Evolutionary conservation across 1,140 invertebrate genomes (phyloP), one percentile per base, ranked within the genome.

Genomic region (Bombus haemorrhoidalis): DNA sequence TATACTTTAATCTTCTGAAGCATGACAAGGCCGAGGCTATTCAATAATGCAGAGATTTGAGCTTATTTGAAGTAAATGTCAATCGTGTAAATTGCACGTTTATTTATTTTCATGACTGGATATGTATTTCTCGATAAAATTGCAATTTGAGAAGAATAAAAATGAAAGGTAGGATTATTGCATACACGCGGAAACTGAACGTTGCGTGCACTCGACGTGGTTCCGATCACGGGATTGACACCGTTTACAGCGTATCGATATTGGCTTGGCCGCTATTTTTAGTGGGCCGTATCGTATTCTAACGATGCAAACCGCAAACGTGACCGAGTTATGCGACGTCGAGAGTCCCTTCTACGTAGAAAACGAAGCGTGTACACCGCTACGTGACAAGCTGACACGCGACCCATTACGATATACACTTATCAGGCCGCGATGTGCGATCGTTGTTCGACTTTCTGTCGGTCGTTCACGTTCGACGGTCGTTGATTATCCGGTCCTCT

Each of bases 291-390:
- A 83, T 82, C 87, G 87, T 87, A 81, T 90, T 89, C 89, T 90
- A 90, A 90, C 85, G 87, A 87, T 87, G 87, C 87, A 87, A 89
- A 90, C 89, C 87, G 86, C 89, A 89, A 90, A 90, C 85, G 85
- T 88, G 89, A 90, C 89, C 89, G 89, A 90, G 89, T 90, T 89
- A 90, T 86, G 85, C 87, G 87, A 90, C 68, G 66, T 13, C 15
- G 57, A 47, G 28, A 34, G 37, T 37, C 75, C 43, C 64, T 69
- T 78, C 37, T 53, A 71, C 43, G 47, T 53, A 43, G 69, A 85
- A 62, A 41, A 47, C 71, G 62, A 69, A 53, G 34, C 75, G 43
- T 39, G 62, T n/a, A 57, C 62, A 37, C 39, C n/a, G 34, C 34
- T 43, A 78, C 75, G 57, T 68, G 34, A 81, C 57, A 41, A 53